Percentiles rank a stretch among this genome's conserved stretches.
These are phyloP conservation scores for Clamator glandarius DNA, from an alignment of 2,797 vertebrate species.

Conservation along the genomic window DNA sequence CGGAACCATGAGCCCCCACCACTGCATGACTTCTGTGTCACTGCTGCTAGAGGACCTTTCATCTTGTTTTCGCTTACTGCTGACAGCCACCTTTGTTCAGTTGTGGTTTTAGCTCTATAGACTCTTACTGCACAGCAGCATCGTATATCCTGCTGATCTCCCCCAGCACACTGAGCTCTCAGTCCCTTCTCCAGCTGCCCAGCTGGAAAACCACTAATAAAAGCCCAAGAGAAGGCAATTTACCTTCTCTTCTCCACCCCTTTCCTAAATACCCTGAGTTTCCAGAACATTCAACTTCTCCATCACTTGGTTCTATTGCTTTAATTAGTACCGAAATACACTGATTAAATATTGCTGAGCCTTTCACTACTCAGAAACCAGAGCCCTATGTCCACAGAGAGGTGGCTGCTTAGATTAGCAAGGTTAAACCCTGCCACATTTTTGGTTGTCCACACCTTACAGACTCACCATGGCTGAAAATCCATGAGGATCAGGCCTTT, in stretches of 20 bases:
- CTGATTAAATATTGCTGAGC: not conserved
- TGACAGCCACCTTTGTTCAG: not conserved
- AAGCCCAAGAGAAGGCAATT: not conserved
- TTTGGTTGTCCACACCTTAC: not conserved
- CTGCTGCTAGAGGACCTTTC: not conserved
- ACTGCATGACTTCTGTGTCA: not conserved
- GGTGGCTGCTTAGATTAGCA: not conserved
- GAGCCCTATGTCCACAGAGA: accelerated
- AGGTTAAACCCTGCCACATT: not conserved
- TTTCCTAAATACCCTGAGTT: not conserved
- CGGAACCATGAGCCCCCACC: not conserved
- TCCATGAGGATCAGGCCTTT: not conserved
- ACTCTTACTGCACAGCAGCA: not conserved
- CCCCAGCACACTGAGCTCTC: not conserved
- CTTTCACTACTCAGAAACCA: not conserved
- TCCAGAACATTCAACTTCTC: not conserved
- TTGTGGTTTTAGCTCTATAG: not conserved
- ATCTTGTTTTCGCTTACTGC: not conserved
- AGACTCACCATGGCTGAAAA: accelerated
- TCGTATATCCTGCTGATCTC: not conserved
- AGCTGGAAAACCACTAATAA: too few relatives aligned
- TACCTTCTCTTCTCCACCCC: not conserved
- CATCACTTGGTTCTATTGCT: not conserved
- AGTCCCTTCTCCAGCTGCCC: not conserved
- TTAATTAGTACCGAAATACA: too few relatives aligned